Evolutionary conservation across 2,888 invertebrate species (phyloP).

Genomic region (Digitonthophagus gazella): DNA sequence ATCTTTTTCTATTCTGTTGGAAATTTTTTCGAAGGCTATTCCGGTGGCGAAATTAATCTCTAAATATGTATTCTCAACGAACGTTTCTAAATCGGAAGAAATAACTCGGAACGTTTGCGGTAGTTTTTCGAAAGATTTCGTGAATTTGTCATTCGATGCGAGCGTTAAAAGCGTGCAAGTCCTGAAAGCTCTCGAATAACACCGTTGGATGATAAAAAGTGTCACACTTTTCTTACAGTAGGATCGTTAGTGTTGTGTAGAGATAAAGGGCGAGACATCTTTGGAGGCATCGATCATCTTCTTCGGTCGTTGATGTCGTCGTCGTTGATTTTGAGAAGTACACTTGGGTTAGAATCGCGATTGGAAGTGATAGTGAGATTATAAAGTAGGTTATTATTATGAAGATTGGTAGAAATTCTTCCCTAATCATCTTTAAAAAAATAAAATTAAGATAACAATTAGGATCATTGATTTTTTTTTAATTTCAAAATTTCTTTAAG

Average conservation of each 20-base stretch:
- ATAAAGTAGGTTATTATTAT: slow-evolving; percentile 38
- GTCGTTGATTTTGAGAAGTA: slow-evolving; percentile 38
- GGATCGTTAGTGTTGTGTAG: slow-evolving; percentile 8
- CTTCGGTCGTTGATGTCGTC: slow-evolving; percentile 37
- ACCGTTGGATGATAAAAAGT: no score
- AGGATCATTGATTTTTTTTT: no score
- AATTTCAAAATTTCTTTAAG: no score
- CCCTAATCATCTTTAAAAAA: no score
- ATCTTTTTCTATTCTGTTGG: slow-evolving; percentile 8
- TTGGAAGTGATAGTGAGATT: slow-evolving; percentile 39
- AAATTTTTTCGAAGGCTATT: slow-evolving; percentile 51
- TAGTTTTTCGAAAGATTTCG: slow-evolving; percentile 56
- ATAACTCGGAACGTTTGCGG: slow-evolving; percentile 58
- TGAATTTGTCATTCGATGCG: slow-evolving; percentile 62
- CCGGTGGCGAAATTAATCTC: slow-evolving; percentile 56
- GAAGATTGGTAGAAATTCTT: no score
- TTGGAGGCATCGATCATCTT: slow-evolving; percentile 29
- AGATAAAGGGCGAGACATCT: slow-evolving; percentile 25
- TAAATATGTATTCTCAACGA: slow-evolving; percentile 62
- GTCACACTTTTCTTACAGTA: no score
- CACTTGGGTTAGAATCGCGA: slow-evolving; percentile 33
- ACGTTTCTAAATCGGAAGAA: slow-evolving; percentile 61
- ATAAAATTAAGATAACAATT: slow-evolving; percentile 32
- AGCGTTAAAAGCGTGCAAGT: slow-evolving; percentile 60
- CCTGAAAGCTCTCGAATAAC: slow-evolving; percentile 44